A percentile compares a stretch with the other conserved stretches of the same genome.
These are phyloP conservation scores for Oophaga sylvatica DNA, from an alignment of 2,797 vertebrate species.

Conservation along the genomic window DNA sequence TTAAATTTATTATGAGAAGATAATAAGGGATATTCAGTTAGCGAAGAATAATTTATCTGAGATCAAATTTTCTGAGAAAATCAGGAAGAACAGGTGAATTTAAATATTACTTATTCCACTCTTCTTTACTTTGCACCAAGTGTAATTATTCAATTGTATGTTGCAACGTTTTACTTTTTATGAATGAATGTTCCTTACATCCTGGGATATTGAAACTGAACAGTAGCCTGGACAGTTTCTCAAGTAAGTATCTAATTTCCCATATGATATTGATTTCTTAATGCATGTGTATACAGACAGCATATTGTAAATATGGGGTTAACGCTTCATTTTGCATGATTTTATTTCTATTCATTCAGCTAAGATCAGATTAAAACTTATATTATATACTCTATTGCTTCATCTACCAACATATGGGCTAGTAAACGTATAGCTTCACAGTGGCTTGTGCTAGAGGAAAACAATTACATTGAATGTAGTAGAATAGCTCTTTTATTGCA, in stretches of 20 bases:
- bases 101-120: too few relatives aligned
- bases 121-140: not conserved
- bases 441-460: conserved; percentile 70
- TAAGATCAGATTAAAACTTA: conserved; percentile 47
- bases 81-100: too few relatives aligned
- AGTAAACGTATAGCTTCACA: conserved; percentile 65
- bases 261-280: conserved; percentile 4
- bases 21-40: too few relatives aligned
- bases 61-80: too few relatives aligned
- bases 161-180: not conserved
- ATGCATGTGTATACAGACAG: not conserved
- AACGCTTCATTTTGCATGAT: conserved; percentile 31
- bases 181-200: not conserved
- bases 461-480: conserved; percentile 73
- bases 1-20: too few relatives aligned
- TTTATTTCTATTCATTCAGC: conserved; percentile 42
- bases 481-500: conserved; percentile 74
- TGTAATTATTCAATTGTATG: not conserved
- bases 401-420: conserved; percentile 64
- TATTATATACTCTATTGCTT: conserved; percentile 63
- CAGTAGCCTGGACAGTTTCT: not conserved
- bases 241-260: not conserved
- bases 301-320: conserved; percentile 13
- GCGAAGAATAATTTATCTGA: too few relatives aligned
- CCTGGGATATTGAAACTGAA: not conserved